A percentile compares a stretch with the other conserved stretches of the same genome.
These are phyloP conservation scores for Drosophila emarginata DNA, from an alignment of 2,888 invertebrate genomes.

Conservation along the genomic window DNA sequence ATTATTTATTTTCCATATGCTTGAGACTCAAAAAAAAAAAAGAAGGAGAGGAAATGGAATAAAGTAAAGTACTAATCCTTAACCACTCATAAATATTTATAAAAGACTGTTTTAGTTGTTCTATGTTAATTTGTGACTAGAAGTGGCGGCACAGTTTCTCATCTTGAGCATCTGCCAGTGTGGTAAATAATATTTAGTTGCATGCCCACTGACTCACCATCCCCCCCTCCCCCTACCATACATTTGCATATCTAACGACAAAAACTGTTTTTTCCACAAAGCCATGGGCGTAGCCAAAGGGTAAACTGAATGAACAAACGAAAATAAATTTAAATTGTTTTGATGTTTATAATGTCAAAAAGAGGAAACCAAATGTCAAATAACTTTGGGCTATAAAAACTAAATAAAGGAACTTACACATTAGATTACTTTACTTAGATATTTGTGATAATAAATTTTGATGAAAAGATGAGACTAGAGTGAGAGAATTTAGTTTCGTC, in stretches of 20 bases:
- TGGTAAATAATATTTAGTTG: conserved; percentile 72
- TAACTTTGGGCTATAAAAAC: too few species aligned
- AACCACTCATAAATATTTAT: conserved; percentile 64
- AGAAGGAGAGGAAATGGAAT: conserved; percentile 2
- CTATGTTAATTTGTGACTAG: conserved; percentile 65
- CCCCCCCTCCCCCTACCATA: background rate
- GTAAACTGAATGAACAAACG: background rate
- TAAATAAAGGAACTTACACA: too few species aligned
- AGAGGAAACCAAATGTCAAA: too few species aligned
- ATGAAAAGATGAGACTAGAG: too few species aligned
- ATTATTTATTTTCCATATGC: conserved; percentile 5
- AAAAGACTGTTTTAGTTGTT: conserved; percentile 67
- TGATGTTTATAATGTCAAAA: too few species aligned
- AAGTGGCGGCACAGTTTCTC: conserved; percentile 58
- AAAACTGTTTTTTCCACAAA: conserved; percentile 50
- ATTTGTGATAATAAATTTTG: too few species aligned
- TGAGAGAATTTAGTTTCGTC: too few species aligned
- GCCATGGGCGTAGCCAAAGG: background rate
- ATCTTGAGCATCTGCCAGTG: conserved; percentile 72
- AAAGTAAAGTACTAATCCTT: conserved; percentile 31
- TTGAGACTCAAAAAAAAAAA: background rate
- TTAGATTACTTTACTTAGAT: too few species aligned
- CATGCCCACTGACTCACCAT: conserved; percentile 49
- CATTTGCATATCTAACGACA: conserved; percentile 75
- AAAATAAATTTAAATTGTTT: background rate